These are phyloP conservation scores for Operophtera brumata DNA, from an alignment of 2,888 invertebrate species.

Conservation along the genomic window DNA sequence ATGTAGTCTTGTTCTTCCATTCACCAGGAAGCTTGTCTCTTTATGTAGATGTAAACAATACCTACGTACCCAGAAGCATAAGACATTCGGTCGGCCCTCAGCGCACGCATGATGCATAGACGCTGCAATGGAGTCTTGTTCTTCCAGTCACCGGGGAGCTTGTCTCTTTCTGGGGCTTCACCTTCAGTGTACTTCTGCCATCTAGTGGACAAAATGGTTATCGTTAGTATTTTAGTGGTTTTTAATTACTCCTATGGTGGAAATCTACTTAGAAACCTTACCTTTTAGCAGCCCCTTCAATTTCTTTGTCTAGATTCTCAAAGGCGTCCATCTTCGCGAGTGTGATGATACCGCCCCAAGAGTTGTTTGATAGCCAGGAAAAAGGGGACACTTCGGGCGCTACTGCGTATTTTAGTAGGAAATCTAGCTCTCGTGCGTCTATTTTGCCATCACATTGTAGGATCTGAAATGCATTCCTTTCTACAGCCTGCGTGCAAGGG, in stretches of 20 bases:
- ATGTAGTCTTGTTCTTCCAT: slow-evolving; percentile 93
- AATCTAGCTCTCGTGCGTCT: slow-evolving; percentile 89
- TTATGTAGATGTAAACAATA: no score
- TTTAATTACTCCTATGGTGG: no score
- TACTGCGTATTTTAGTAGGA: slow-evolving; percentile 91
- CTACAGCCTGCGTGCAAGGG: no score
- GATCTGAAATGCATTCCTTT: slow-evolving; percentile 43
- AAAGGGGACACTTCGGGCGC: slow-evolving; percentile 88
- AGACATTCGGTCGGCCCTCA: slow-evolving; percentile 96
- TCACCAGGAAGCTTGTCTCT: slow-evolving; percentile 96
- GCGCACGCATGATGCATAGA: slow-evolving; percentile 94
- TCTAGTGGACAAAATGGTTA: slow-evolving; percentile 53
- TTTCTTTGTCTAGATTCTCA: slow-evolving; percentile 92
- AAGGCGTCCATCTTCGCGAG: slow-evolving; percentile 89
- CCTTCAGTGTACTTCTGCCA: slow-evolving; percentile 97
- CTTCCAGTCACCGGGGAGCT: slow-evolving; percentile 98
- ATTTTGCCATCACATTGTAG: slow-evolving; percentile 83
- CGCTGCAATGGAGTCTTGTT: slow-evolving; percentile 91
- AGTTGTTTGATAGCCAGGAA: slow-evolving; percentile 88
- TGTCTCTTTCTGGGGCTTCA: slow-evolving; percentile 95
- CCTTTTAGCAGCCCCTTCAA: slow-evolving; percentile 93
- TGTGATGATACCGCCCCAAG: slow-evolving; percentile 92
- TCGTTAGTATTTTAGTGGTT: no score
- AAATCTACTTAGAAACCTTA: no score
- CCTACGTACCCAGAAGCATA: slow-evolving; percentile 91